Evolutionary conservation across 2,888 invertebrate genomes (phyloP).

Genomic region (Schrankia costaestrigalis): DNA sequence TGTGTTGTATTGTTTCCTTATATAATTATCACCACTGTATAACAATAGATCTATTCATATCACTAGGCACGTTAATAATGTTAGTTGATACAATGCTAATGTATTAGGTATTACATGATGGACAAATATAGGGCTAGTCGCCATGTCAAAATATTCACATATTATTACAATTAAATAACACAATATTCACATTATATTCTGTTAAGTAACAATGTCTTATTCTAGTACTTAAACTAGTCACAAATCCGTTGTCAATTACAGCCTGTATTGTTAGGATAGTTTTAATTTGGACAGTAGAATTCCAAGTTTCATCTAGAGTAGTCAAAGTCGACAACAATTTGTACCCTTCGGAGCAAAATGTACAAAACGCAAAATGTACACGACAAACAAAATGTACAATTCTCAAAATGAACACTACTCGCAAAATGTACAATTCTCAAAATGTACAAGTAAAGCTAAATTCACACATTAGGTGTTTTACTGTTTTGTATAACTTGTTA

Average conservation of each 20-base stretch:
- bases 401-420: too few relatives aligned
- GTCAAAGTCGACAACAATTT: conserved; percentile 17
- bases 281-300: conserved; percentile 32
- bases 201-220: conserved; percentile 73
- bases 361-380: too few relatives aligned
- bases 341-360: too few relatives aligned
- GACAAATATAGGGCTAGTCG: conserved; percentile 47
- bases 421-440: too few relatives aligned
- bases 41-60: conserved; percentile 35
- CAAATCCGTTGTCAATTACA: conserved; percentile 78
- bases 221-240: conserved; percentile 58
- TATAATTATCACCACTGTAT: conserved; percentile 34
- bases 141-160: conserved; percentile 60
- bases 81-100: conserved; percentile 41
- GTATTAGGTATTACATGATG: conserved; percentile 37
- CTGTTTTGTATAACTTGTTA: too few relatives aligned
- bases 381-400: too few relatives aligned
- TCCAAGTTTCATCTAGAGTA: conserved; percentile 20
- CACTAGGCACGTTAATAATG: conserved; percentile 44
- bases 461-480: too few relatives aligned
- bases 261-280: conserved; percentile 62
- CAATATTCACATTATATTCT: conserved; percentile 62
- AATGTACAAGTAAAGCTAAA: too few relatives aligned
- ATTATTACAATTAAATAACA: conserved; percentile 66
- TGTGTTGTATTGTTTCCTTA: conserved; percentile 24